A percentile compares a stretch with the other conserved stretches of the same genome.
Evolutionary conservation across 2,797 vertebrate species (phyloP).

Genomic region (Natrix natrix): DNA sequence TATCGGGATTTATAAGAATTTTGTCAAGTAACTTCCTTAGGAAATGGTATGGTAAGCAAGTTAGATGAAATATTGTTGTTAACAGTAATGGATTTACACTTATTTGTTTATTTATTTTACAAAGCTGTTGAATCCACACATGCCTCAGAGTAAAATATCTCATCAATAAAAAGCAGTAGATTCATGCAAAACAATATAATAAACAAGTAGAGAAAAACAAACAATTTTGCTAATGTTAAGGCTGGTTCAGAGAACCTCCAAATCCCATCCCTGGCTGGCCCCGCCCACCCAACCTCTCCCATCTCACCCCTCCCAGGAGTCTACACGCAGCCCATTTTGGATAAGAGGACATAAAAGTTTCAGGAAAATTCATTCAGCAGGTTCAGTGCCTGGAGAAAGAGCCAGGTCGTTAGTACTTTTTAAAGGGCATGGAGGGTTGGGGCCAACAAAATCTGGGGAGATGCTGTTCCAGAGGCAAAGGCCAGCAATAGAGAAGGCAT

Average conservation of each 20-base stretch:
- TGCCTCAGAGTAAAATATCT: neutral
- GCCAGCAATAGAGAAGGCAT: neutral
- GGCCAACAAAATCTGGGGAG: neutral
- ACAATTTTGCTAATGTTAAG: neutral
- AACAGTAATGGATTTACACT: neutral
- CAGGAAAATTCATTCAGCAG: neutral
- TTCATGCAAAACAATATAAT: neutral
- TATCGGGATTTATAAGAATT: conserved; percentile 87
- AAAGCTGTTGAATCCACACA: neutral
- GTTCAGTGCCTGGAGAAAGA: neutral
- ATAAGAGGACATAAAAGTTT: neutral
- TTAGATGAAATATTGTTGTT: neutral
- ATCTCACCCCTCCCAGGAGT: too few species aligned
- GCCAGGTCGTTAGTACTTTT: neutral
- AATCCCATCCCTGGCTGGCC: too few species aligned
- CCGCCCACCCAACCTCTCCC: too few species aligned
- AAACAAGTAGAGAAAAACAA: neutral
- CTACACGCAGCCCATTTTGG: too few species aligned
- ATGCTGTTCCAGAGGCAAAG: neutral
- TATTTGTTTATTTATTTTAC: neutral
- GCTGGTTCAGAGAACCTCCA: too few species aligned
- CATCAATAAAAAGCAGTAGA: neutral
- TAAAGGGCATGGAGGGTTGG: neutral
- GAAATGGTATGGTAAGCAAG: conserved; percentile 82
- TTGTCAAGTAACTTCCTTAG: conserved; percentile 80